Evolutionary conservation across 2,797 vertebrate species (phyloP).

Genomic region (Sebastes baramenuke): DNA sequence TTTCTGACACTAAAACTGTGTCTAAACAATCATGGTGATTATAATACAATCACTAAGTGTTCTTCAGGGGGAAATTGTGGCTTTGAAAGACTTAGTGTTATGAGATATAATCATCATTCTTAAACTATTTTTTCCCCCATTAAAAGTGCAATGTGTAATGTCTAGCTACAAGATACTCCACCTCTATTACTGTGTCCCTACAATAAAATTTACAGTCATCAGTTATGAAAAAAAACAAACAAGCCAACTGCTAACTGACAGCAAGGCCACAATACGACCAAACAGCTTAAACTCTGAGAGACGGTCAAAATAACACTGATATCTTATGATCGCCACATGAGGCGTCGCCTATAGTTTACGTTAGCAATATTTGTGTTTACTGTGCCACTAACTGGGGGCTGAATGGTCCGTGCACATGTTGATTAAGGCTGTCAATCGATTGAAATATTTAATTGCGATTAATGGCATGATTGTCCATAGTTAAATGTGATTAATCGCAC

Average conservation of each 20-base stretch:
- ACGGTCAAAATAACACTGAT: neutral
- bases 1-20: neutral
- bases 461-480: too few relatives aligned
- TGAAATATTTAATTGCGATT: too few relatives aligned
- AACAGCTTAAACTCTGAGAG: neutral
- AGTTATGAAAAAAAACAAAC: neutral
- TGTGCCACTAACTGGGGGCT: neutral
- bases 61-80: neutral
- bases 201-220: neutral
- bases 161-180: neutral
- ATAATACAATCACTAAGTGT: neutral
- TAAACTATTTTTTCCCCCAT: neutral
- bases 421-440: too few relatives aligned
- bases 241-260: neutral
- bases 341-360: neutral
- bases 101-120: neutral
- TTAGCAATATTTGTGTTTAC: neutral
- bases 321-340: neutral
- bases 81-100: neutral
- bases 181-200: neutral
- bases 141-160: neutral
- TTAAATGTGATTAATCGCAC: too few relatives aligned
- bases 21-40: neutral
- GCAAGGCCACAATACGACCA: neutral
- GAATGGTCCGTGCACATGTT: neutral